phyloP scores from a whole-genome alignment of 2,888 invertebrate genomes.

The Philonicus albiceps region DNA sequence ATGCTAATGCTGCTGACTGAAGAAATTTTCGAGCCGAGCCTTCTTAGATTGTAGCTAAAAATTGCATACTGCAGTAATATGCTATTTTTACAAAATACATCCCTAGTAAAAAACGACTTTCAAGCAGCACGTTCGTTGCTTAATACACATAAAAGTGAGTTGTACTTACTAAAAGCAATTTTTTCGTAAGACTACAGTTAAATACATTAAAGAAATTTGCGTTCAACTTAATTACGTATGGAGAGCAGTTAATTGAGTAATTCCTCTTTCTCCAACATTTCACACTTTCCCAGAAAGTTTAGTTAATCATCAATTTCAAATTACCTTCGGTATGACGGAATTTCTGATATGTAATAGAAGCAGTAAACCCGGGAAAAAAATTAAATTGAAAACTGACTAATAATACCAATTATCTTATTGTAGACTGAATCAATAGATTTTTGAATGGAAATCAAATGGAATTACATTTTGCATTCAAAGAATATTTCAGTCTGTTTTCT shows the following conservation, averaged over 20 bases:
- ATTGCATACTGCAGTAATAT: background rate
- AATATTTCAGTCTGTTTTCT: too few relatives aligned
- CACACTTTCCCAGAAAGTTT: background rate
- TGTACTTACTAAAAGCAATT: background rate
- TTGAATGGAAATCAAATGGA: too few relatives aligned
- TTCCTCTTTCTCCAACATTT: background rate
- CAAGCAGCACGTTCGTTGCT: background rate
- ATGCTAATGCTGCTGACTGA: background rate
- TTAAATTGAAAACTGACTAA: too few relatives aligned
- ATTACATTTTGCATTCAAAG: too few relatives aligned
- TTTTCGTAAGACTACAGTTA: background rate
- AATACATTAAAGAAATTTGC: background rate
- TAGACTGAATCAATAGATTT: too few relatives aligned
- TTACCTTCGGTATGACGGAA: background rate
- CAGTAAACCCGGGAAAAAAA: too few relatives aligned
- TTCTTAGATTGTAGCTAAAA: background rate
- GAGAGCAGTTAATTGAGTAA: background rate
- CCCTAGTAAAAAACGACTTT: background rate
- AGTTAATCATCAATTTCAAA: background rate
- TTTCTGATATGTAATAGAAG: background rate
- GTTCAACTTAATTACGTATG: background rate
- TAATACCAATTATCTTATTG: too few relatives aligned
- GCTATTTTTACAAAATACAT: background rate
- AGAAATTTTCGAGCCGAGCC: background rate
- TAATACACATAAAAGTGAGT: background rate